Evolutionary conservation across 2,113 vertebrate species (phyloP).

Genomic region (Callopanchax toddi): DNA sequence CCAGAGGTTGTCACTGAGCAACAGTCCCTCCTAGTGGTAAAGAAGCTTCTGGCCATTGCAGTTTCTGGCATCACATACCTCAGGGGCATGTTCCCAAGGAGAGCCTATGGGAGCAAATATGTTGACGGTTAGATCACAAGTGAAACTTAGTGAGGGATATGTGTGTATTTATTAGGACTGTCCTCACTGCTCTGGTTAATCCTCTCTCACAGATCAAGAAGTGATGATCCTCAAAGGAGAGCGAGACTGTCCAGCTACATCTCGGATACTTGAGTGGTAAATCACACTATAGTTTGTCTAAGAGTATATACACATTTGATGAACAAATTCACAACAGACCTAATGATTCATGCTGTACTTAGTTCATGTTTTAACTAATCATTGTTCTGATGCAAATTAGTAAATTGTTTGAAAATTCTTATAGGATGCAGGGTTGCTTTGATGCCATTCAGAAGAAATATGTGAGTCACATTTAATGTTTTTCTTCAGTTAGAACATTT

Average conservation of each 20-base stretch:
- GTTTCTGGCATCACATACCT: slow-evolving; percentile 96
- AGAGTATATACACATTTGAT: background rate
- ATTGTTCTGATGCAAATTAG: background rate
- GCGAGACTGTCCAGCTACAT: slow-evolving; percentile 87
- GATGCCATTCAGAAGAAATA: slow-evolving; percentile 96
- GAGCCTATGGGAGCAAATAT: slow-evolving; percentile 91
- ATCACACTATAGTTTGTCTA: slow-evolving; percentile 18
- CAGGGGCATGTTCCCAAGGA: slow-evolving; percentile 92
- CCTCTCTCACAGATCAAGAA: slow-evolving; percentile 82
- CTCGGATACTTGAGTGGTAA: slow-evolving; percentile 92
- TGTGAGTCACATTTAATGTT: slow-evolving; percentile 80
- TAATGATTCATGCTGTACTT: too few species aligned
- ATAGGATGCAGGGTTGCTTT: slow-evolving; percentile 94
- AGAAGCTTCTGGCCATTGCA: slow-evolving; percentile 92
- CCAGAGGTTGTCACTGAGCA: slow-evolving; percentile 85
- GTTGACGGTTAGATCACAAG: slow-evolving; percentile 84
- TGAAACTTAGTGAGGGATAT: background rate
- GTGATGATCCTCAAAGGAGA: slow-evolving; percentile 93
- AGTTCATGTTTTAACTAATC: too few species aligned
- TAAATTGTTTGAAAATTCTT: slow-evolving; percentile 28
- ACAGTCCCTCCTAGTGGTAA: slow-evolving; percentile 89
- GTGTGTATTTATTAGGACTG: background rate
- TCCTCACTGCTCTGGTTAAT: background rate
- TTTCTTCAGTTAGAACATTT: slow-evolving; percentile 1
- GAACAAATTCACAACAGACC: too few species aligned